These are phyloP conservation scores for Steinernema hermaphroditum DNA, from an alignment of 2,888 invertebrate genomes.

Conservation along the genomic window DNA sequence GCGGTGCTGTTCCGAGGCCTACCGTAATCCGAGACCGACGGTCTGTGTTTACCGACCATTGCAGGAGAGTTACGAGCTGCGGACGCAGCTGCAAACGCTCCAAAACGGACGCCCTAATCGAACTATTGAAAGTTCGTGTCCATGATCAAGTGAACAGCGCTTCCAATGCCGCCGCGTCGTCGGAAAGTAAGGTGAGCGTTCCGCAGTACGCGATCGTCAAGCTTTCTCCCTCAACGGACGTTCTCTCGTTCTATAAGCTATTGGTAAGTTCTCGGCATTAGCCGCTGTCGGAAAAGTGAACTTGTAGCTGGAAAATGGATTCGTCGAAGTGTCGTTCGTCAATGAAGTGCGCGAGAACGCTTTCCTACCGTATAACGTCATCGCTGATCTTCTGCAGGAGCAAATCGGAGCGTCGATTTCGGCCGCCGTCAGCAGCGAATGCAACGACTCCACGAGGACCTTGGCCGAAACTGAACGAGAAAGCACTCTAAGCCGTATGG, in stretches of 20 bases:
- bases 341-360: constrained; percentile 44
- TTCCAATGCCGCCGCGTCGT: constrained; percentile 3
- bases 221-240: constrained; percentile 38
- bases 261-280: constrained; percentile 36
- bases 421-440: constrained; percentile 17
- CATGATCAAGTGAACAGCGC: constrained; percentile 28
- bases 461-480: constrained; percentile 4
- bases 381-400: constrained; percentile 19
- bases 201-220: constrained; percentile 43
- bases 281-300: too few species aligned
- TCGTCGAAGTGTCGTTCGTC: constrained; percentile 48
- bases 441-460: background rate
- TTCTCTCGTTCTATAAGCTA: constrained; percentile 38
- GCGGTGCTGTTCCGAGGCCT: background rate
- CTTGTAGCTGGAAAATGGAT: constrained; percentile 41
- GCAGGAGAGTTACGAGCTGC: constrained; percentile 16
- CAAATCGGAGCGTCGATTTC: constrained; percentile 13
- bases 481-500: constrained; percentile 8
- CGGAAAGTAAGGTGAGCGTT: constrained; percentile 7
- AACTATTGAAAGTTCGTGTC: constrained; percentile 25
- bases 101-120: constrained; percentile 29
- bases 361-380: constrained; percentile 38
- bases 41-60: background rate
- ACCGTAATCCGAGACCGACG: background rate
- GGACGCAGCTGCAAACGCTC: constrained; percentile 9